These are phyloP conservation scores for Phrynosoma platyrhinos DNA, from an alignment of 2,113 vertebrate species.

Conservation along the genomic window DNA sequence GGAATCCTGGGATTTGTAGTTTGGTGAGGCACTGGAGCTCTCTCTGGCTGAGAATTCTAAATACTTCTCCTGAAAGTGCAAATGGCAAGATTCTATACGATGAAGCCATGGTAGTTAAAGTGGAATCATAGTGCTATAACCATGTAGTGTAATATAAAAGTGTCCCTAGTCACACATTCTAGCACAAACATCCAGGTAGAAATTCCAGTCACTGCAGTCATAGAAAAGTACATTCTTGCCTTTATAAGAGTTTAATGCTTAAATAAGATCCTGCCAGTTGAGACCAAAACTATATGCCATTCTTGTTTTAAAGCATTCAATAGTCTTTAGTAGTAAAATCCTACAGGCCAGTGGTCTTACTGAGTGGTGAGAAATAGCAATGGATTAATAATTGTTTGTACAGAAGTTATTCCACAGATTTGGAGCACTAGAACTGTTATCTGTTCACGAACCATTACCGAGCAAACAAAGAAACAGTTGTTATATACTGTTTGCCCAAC, in stretches of 20 bases:
- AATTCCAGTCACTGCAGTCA: not conserved
- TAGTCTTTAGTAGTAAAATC: not conserved
- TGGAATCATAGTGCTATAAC: too few relatives aligned
- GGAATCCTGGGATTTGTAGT: too few relatives aligned
- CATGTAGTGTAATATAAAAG: too few relatives aligned
- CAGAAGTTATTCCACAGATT: conserved; percentile 41
- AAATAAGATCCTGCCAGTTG: not conserved
- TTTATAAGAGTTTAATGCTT: not conserved
- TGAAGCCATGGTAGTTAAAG: too few relatives aligned
- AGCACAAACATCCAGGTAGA: not conserved
- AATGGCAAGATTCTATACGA: too few relatives aligned
- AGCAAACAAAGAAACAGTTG: conserved; percentile 44
- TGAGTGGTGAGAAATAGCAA: conserved; percentile 51
- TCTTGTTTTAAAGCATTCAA: not conserved
- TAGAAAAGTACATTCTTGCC: not conserved
- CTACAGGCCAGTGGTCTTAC: not conserved
- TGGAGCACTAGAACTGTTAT: conserved; percentile 59
- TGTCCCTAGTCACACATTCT: not conserved
- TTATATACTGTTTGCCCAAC: conserved; percentile 44
- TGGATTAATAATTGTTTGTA: conserved; percentile 53
- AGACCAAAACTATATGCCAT: not conserved
- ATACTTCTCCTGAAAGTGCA: too few relatives aligned
- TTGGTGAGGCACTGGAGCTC: too few relatives aligned
- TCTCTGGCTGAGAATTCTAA: too few relatives aligned
- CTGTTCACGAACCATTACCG: conserved; percentile 14